phyloP scores from a whole-genome alignment of 2,888 invertebrate species.

The Dasysyrphus tricinctus region DNA sequence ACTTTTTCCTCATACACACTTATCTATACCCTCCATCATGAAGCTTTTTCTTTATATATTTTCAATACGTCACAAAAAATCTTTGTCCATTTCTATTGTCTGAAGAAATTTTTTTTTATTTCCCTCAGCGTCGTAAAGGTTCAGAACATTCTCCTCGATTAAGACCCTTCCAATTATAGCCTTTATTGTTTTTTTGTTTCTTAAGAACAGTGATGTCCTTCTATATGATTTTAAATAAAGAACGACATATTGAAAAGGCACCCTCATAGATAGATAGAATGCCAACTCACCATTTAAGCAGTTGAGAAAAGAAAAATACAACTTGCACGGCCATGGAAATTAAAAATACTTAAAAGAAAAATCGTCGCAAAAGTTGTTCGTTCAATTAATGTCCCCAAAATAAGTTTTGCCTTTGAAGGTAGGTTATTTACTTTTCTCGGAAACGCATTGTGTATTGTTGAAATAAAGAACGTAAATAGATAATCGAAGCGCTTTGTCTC shows the following conservation, averaged over 20 bases:
- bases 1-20: too few relatives aligned
- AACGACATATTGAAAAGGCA: not conserved
- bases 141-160: not conserved
- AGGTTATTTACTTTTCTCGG: not conserved
- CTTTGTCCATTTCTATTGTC: not conserved
- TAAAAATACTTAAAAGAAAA: not conserved
- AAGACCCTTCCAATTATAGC: not conserved
- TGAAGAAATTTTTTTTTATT: not conserved
- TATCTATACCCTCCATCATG: not conserved
- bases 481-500: not conserved
- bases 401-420: not conserved
- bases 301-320: not conserved
- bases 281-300: not conserved
- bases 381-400: not conserved
- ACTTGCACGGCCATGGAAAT: not conserved
- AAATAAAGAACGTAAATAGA: constrained; percentile 5
- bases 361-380: not conserved
- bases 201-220: not conserved
- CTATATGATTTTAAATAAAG: not conserved
- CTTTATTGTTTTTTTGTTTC: not conserved
- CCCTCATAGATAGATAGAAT: not conserved
- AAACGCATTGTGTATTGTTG: not conserved
- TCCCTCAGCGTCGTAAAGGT: not conserved
- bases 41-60: not conserved
- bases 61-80: not conserved